Percentiles rank a stretch among this genome's conserved stretches.
Evolutionary conservation across 2,888 invertebrate genomes (phyloP).

Genomic region (Elgonia sp.): DNA sequence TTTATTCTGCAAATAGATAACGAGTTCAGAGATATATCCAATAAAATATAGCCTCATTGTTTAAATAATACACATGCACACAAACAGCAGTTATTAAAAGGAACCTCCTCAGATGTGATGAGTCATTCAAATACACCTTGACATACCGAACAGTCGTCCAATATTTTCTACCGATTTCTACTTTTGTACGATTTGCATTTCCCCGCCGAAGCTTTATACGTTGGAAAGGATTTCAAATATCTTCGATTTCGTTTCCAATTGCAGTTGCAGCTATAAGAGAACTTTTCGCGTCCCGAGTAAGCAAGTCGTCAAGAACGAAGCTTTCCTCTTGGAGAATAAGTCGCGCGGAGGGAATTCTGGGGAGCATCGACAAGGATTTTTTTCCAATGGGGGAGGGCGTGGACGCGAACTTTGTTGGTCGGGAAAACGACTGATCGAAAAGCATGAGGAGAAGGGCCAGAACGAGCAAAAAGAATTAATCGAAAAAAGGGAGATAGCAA

Average conservation of each 20-base stretch:
- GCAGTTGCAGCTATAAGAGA: constrained; percentile 78
- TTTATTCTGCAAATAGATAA: too few relatives aligned
- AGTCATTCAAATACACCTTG: constrained; percentile 20
- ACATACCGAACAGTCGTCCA: constrained; percentile 54
- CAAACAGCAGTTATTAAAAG: constrained; percentile 34
- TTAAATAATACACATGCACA: constrained; percentile 22
- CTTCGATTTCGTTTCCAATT: constrained; percentile 81
- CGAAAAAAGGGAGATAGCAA: constrained; percentile 64
- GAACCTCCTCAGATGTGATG: background rate
- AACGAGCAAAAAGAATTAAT: constrained; percentile 52
- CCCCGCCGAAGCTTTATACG: constrained; percentile 74
- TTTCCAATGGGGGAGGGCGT: constrained; percentile 23
- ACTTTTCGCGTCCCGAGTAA: constrained; percentile 78
- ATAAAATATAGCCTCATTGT: background rate
- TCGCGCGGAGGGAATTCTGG: constrained; percentile 58
- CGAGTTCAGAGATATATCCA: too few relatives aligned
- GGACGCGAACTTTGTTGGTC: constrained; percentile 61
- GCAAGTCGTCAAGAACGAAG: constrained; percentile 79
- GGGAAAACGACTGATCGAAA: constrained; percentile 38
- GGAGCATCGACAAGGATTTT: constrained; percentile 31
- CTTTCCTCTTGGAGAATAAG: constrained; percentile 63
- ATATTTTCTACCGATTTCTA: constrained; percentile 57
- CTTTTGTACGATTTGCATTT: constrained; percentile 79
- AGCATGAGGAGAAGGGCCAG: constrained; percentile 7
- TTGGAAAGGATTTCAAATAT: constrained; percentile 80